These are phyloP conservation scores for Sialia sialis DNA, from an alignment of 2,113 vertebrate species.

Conservation along the genomic window DNA sequence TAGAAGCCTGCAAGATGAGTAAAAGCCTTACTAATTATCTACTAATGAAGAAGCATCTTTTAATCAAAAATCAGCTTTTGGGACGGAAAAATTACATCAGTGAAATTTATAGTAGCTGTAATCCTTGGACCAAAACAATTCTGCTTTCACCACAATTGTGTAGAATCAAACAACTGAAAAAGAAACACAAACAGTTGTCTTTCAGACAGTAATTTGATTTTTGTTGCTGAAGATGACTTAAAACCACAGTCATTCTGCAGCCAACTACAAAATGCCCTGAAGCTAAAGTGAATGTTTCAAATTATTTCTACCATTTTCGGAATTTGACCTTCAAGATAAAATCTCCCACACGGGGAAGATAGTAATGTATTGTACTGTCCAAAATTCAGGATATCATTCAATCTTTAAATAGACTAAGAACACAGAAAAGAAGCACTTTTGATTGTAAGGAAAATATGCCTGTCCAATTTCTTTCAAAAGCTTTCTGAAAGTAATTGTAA, in stretches of 20 bases:
- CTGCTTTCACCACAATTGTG: background rate
- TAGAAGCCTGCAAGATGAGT: background rate
- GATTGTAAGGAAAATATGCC: background rate
- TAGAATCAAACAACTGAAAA: background rate
- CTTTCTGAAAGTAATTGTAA: background rate
- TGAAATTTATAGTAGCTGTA: background rate
- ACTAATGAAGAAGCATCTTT: background rate
- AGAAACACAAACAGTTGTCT: background rate
- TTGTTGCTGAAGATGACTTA: background rate
- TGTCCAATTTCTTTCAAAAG: background rate
- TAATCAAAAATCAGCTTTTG: background rate
- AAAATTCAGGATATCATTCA: background rate
- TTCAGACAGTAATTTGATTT: background rate
- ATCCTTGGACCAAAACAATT: background rate
- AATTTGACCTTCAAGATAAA: constrained; percentile 2
- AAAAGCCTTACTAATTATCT: background rate
- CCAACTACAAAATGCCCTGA: background rate
- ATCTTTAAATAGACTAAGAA: background rate
- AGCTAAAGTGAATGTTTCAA: background rate
- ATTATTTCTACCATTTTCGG: background rate
- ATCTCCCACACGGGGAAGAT: background rate
- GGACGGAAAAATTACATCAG: background rate
- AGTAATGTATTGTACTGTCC: background rate
- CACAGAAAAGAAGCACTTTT: background rate
- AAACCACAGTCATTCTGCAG: background rate